A percentile compares a stretch with the other conserved stretches of the same genome.
Evolutionary conservation across 1,140 invertebrate genomes (phyloP).

Genomic region (Drosophila busckii): DNA sequence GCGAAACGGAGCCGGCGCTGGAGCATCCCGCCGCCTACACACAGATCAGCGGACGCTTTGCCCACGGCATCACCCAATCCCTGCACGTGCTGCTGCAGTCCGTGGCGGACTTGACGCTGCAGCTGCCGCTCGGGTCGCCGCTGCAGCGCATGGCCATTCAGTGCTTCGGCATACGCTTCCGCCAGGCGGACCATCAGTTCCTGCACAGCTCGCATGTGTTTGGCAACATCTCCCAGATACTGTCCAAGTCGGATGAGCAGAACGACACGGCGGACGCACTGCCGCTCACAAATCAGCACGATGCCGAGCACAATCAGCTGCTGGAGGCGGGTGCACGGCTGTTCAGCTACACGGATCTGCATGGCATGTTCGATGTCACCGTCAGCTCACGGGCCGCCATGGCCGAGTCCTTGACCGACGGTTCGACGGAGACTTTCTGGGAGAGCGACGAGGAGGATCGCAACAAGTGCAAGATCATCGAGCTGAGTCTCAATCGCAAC

Average conservation of each 20-base stretch:
- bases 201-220: constrained; percentile 96
- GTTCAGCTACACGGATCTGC: constrained; percentile 59
- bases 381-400: constrained; percentile 96
- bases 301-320: constrained; percentile 53
- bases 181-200: constrained; percentile 93
- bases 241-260: constrained; percentile 94
- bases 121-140: constrained; percentile 91
- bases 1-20: constrained; percentile 81
- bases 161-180: constrained; percentile 95
- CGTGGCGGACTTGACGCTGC: constrained; percentile 94
- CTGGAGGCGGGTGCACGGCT: constrained; percentile 41
- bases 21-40: constrained; percentile 92
- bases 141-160: constrained; percentile 94
- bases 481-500: constrained; percentile 79
- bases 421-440: constrained; percentile 99
- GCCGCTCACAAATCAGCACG: constrained; percentile 24
- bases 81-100: constrained; percentile 95
- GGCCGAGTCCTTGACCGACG: constrained; percentile 94
- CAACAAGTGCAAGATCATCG: constrained; percentile 92
- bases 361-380: constrained; percentile 80
- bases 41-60: constrained; percentile 88
- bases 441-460: constrained; percentile 98
- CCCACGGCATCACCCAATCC: constrained; percentile 87
- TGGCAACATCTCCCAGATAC: constrained; percentile 96
- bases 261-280: constrained; percentile 70